Conservation (phyloP, 1,140 invertebrate species). For the Nomia melanderi region DNA sequence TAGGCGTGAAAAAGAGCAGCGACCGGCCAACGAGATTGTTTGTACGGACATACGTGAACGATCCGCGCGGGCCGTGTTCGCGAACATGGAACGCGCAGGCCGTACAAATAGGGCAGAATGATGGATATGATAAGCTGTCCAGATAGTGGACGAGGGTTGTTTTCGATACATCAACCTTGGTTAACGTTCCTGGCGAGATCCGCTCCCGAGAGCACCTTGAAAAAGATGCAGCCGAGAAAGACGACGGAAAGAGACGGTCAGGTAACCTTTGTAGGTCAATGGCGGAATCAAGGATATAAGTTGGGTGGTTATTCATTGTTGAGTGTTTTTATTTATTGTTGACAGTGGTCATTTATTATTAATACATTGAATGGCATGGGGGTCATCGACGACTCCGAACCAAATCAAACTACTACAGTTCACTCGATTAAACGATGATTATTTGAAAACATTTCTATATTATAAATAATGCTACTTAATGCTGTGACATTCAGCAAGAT, state of each 20-base stretch:
- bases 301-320: no score
- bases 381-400: no score
- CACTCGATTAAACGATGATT: no score
- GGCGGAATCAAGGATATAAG: no score
- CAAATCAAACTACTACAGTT: no score
- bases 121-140: constrained; percentile 69
- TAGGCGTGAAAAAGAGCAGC: constrained; percentile 20
- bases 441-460: no score
- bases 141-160: constrained; percentile 65
- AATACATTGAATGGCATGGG: no score
- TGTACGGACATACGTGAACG: neutral
- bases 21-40: constrained; percentile 16
- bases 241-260: neutral
- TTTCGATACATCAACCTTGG: constrained; percentile 68
- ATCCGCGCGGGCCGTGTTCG: constrained; percentile 2
- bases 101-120: constrained; percentile 65
- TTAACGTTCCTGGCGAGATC: constrained; percentile 44
- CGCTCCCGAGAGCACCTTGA: neutral
- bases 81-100: constrained; percentile 8
- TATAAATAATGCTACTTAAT: no score
- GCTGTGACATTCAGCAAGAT: no score
- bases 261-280: constrained; percentile 18
- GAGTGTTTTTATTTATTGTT: no score
- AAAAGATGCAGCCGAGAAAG: neutral
- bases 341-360: no score